These are phyloP conservation scores for Rosalia funebris DNA, from an alignment of 2,888 invertebrate genomes.

Conservation along the genomic window DNA sequence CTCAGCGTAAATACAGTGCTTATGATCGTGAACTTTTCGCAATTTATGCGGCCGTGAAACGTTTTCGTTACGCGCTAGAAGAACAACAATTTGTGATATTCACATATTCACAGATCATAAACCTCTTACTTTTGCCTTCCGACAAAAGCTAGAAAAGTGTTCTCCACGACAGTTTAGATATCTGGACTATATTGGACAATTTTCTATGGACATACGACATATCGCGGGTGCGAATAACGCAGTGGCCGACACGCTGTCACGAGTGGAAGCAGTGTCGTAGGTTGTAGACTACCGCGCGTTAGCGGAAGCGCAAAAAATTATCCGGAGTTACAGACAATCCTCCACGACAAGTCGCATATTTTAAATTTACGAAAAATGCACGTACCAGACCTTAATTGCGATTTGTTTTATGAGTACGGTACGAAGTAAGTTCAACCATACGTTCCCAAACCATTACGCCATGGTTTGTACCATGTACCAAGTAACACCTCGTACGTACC, in stretches of 20 bases:
- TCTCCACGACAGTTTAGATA: slow-evolving; percentile 56
- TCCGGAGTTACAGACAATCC: background rate
- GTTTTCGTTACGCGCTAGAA: slow-evolving; percentile 3
- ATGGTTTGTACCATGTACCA: no score
- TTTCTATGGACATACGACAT: slow-evolving; percentile 55
- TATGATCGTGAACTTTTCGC: slow-evolving; percentile 17
- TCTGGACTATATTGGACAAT: slow-evolving; percentile 51
- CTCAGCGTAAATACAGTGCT: background rate
- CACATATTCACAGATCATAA: slow-evolving; percentile 58
- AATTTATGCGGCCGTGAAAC: slow-evolving; percentile 5
- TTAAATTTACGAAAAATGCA: background rate
- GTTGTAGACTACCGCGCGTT: slow-evolving; percentile 7
- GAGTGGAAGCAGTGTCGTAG: slow-evolving; percentile 15
- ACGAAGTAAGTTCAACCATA: slow-evolving; percentile 25
- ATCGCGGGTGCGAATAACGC: slow-evolving; percentile 54
- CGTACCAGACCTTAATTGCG: background rate
- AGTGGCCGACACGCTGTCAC: slow-evolving; percentile 55
- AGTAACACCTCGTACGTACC: no score
- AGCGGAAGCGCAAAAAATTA: slow-evolving; percentile 17
- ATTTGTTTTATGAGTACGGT: background rate
- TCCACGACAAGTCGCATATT: background rate
- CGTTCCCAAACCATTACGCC: slow-evolving; percentile 29
- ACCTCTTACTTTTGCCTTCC: slow-evolving; percentile 54
- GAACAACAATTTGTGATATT: slow-evolving; percentile 9
- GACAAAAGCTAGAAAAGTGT: slow-evolving; percentile 46